Percentiles rank a stretch among this genome's conserved stretches.
Conservation (phyloP, 2,113 vertebrate genomes). For the Platycercus adscitus region DNA sequence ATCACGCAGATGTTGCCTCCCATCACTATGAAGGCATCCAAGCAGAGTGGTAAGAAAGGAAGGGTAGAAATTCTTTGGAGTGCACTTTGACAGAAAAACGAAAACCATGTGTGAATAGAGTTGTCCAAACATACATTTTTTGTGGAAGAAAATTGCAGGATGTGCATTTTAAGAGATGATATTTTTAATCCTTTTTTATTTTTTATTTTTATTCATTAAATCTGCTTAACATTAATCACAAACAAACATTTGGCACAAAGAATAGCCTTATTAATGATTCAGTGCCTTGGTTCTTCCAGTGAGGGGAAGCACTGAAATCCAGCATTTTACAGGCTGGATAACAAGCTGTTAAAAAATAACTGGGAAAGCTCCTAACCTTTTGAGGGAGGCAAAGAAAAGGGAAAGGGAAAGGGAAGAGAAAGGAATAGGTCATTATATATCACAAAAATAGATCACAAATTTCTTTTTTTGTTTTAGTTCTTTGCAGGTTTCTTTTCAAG, state of each 20-base stretch:
- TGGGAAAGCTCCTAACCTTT: not conserved
- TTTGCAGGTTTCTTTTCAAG: not conserved
- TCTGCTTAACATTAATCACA: not conserved
- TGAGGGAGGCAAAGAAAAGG: not conserved
- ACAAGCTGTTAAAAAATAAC: not conserved
- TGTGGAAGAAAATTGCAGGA: not conserved
- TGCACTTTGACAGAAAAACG: not conserved
- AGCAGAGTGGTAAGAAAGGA: not conserved
- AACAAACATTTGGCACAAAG: constrained; percentile 20
- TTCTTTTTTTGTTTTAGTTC: not conserved
- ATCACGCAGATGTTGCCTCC: not conserved
- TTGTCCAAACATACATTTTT: not conserved
- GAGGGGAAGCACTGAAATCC: not conserved
- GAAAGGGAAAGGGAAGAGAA: not conserved
- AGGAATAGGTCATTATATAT: not conserved
- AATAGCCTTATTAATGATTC: not conserved
- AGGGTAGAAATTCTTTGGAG: not conserved
- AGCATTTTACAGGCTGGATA: not conserved
- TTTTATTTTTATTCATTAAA: not conserved
- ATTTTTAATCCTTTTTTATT: not conserved
- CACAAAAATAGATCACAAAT: not conserved
- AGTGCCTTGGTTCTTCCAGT: not conserved
- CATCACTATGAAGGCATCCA: accelerated
- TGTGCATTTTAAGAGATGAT: not conserved
- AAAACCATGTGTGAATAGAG: not conserved